Conservation (phyloP, 2,113 vertebrate genomes). For the Dendropsophus ebraccatus region DNA sequence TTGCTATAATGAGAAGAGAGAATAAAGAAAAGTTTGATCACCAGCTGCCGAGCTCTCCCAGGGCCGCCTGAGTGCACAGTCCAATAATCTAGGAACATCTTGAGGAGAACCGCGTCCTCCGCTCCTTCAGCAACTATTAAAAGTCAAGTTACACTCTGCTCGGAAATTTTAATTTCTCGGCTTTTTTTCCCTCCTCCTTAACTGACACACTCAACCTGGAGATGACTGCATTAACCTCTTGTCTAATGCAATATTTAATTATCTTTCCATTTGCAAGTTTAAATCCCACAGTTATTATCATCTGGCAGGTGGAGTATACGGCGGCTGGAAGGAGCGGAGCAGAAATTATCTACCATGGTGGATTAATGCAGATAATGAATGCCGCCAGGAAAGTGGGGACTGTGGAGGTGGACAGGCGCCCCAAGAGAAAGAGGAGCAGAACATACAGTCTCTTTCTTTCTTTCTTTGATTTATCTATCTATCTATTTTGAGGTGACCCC, state of each 20-base stretch:
- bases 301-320: slow-evolving; percentile 19
- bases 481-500: too few relatives aligned
- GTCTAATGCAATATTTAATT: slow-evolving; percentile 57
- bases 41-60: background rate
- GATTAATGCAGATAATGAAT: background rate
- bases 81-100: slow-evolving; percentile 5
- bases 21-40: background rate
- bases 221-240: slow-evolving; percentile 53
- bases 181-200: slow-evolving; percentile 27
- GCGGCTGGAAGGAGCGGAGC: background rate
- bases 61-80: slow-evolving; percentile 5
- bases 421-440: background rate
- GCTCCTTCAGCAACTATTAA: slow-evolving; percentile 28
- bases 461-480: too few relatives aligned
- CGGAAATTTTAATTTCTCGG: slow-evolving; percentile 29
- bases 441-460: too few relatives aligned
- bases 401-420: background rate
- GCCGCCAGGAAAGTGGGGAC: background rate
- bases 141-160: slow-evolving; percentile 44
- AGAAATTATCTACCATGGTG: background rate
- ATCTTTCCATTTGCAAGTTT: slow-evolving; percentile 50
- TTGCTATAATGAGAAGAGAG: background rate
- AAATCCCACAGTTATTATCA: slow-evolving; percentile 52
- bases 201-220: slow-evolving; percentile 37
- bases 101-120: background rate